These are phyloP conservation scores for Petromus typicus DNA, from an alignment of 2,113 vertebrate species.

Conservation along the genomic window DNA sequence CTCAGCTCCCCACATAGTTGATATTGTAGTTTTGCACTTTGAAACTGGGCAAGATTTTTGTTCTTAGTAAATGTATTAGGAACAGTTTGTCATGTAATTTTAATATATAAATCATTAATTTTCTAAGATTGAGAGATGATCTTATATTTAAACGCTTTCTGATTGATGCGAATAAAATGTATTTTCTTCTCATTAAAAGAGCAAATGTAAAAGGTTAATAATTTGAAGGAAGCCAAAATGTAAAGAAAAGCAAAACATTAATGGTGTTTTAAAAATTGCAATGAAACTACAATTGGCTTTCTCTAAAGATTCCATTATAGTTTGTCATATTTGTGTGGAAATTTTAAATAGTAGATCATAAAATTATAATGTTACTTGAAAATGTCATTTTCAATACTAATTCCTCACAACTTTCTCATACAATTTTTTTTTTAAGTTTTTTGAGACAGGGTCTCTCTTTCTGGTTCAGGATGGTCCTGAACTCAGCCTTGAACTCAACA, in stretches of 20 bases:
- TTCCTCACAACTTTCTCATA: not conserved
- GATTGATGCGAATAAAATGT: not conserved
- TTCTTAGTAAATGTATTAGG: not conserved
- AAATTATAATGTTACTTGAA: not conserved
- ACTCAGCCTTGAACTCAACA: too few species aligned
- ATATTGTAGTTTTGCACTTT: not conserved
- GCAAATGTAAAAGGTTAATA: not conserved
- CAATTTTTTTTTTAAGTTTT: not conserved
- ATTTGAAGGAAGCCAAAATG: not conserved
- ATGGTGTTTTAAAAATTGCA: not conserved
- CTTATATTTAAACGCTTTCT: not conserved
- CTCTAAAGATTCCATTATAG: too few species aligned
- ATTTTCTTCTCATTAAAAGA: not conserved
- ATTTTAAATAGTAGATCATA: not conserved
- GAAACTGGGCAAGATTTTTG: not conserved
- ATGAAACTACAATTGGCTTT: not conserved
- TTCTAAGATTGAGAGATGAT: not conserved
- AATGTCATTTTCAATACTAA: not conserved
- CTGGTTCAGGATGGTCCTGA: too few species aligned
- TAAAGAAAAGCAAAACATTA: not conserved
- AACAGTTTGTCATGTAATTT: conserved; percentile 2
- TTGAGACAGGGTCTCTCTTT: too few species aligned
- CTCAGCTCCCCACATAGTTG: not conserved
- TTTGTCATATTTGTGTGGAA: not conserved
- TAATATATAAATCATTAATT: not conserved